Percentiles rank a stretch among this genome's conserved stretches.
Evolutionary conservation across 2,888 invertebrate genomes (phyloP).

Genomic region (Steinernema carpocapsae): DNA sequence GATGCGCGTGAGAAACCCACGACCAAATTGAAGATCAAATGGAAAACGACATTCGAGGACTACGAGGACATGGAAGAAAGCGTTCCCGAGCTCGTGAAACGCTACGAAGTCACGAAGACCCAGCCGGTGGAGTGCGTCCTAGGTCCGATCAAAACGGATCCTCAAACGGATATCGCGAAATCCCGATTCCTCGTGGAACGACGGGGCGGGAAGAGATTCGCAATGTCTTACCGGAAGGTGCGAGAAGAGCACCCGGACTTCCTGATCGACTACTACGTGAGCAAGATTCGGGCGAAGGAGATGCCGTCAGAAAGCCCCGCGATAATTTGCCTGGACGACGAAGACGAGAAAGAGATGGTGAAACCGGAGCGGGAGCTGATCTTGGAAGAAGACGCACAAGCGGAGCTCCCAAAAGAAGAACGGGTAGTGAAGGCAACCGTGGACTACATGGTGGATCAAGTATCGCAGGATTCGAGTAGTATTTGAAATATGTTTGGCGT

Average conservation of each 20-base stretch:
- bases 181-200: conserved; percentile 1
- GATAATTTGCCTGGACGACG: not conserved
- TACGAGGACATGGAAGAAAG: conserved; percentile 4
- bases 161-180: not conserved
- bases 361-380: conserved; percentile 3
- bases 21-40: not conserved
- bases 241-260: conserved; percentile 6
- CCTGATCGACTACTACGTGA: conserved; percentile 27
- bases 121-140: not conserved
- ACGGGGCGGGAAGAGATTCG: not conserved
- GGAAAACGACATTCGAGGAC: not conserved
- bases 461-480: not conserved
- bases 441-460: not conserved
- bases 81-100: conserved; percentile 11
- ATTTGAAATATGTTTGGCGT: not conserved
- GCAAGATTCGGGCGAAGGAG: not conserved
- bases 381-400: not conserved
- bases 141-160: not conserved
- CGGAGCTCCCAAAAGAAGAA: not conserved
- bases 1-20: not conserved
- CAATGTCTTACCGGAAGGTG: not conserved
- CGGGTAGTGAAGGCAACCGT: not conserved
- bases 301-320: no score
- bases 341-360: not conserved
- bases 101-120: conserved; percentile 1